Evolutionary conservation across 2,113 vertebrate genomes (phyloP).

Genomic region (Chaetura pelagica): DNA sequence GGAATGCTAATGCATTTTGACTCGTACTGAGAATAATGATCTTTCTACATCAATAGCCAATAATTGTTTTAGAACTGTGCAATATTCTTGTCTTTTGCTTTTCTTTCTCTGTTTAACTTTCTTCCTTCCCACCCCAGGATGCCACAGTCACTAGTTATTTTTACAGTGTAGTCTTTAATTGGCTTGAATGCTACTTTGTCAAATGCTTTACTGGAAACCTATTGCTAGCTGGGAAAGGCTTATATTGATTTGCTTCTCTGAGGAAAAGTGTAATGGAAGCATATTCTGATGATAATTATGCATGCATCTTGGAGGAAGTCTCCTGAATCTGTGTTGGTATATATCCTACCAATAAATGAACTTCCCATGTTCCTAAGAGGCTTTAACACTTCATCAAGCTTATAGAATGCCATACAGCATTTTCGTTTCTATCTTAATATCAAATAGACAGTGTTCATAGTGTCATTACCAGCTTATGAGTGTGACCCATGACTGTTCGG

Average conservation of each 20-base stretch:
- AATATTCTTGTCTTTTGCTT: not conserved
- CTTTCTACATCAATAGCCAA: slow-evolving; percentile 59
- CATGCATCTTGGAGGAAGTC: not conserved
- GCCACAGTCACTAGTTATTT: not conserved
- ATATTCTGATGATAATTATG: not conserved
- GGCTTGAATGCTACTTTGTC: not conserved
- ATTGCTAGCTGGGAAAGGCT: not conserved
- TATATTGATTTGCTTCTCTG: not conserved
- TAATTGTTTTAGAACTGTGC: slow-evolving; percentile 34
- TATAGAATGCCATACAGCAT: not conserved
- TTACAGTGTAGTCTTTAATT: not conserved
- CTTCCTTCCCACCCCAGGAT: not conserved
- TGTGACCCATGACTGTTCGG: accelerated
- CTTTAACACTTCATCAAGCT: not conserved
- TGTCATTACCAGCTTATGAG: not conserved
- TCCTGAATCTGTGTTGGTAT: not conserved
- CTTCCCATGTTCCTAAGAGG: accelerated
- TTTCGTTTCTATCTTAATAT: not conserved
- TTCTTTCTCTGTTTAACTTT: not conserved
- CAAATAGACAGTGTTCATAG: accelerated
- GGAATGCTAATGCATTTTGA: slow-evolving; percentile 75
- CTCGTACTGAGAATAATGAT: slow-evolving; percentile 59
- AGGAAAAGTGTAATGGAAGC: not conserved
- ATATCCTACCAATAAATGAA: not conserved
- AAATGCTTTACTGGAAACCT: not conserved